phyloP scores from a whole-genome alignment of 64 coral and sea anemone genomes.

The Pachyseris speciosa region DNA sequence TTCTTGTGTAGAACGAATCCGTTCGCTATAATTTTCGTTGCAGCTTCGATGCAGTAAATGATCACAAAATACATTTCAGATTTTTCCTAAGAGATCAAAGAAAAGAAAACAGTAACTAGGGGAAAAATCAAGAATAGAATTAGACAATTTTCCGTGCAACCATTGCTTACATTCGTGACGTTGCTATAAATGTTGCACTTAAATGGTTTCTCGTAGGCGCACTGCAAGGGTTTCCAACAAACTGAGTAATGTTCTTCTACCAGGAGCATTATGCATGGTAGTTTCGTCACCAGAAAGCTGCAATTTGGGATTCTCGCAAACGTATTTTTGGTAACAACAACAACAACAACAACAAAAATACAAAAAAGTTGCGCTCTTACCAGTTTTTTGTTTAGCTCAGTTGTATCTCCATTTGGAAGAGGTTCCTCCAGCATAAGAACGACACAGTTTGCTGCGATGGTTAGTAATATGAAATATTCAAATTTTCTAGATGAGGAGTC shows the following conservation, averaged over 20 bases:
- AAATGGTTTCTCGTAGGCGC: not conserved
- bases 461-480: conserved; percentile 98
- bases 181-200: not conserved
- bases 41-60: conserved; percentile 94
- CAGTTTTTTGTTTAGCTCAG: conserved; percentile 88
- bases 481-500: conserved; percentile 79
- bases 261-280: too few species aligned
- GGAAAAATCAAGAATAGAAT: not conserved
- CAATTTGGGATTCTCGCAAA: too few species aligned
- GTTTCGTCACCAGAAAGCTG: too few species aligned
- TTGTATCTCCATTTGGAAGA: conserved; percentile 84
- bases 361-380: conserved; percentile 48
- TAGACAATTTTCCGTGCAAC: not conserved
- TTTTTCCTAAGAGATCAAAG: conserved; percentile 75
- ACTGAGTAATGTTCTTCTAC: too few species aligned
- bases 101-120: not conserved
- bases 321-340: too few species aligned
- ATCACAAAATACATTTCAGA: conserved; percentile 89
- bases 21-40: conserved; percentile 88
- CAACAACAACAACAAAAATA: not conserved
- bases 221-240: not conserved
- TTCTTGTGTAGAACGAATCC: conserved; percentile 90
- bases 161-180: not conserved
- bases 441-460: conserved; percentile 95
- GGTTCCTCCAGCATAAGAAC: conserved; percentile 92